Evolutionary conservation across 2,113 vertebrate genomes (phyloP), one percentile per base, ranked within the genome.

Genomic region (Gasterosteus nipponicus): DNA sequence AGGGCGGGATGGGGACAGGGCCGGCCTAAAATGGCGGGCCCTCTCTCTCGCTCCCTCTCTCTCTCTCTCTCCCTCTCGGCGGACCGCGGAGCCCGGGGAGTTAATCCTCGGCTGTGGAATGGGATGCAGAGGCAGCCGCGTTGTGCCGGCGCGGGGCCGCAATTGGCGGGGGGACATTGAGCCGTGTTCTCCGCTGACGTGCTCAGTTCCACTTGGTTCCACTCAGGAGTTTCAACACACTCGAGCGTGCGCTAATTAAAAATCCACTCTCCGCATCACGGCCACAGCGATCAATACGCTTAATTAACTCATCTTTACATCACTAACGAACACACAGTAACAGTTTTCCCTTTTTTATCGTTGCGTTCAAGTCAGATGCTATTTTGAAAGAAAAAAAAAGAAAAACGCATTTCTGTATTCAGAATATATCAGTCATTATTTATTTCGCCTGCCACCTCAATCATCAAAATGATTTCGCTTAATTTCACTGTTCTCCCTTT

Each of bases 221-320:
- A 90, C 89, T 82, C 86, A 92, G 77, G 86, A 83, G 90, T 90
- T 89, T 92, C 87, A 87, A 92, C 84, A 91, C 88, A 93, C 78
- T 92, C 82, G 91, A 89, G 83, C 90, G 87, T 92, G 87, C 49
- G 14, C 89, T 93, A 91, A 93, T 93, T 92, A 93, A 93, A 93
- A 93, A 93, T 91, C 89, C 85, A 92, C 90, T 89, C 86, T 85
- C 76, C 75, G 81, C 82, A 82, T 82, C 88, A 73, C 62, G 79
- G 66, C 68, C 73, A 70, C 78, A 57, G 53, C 65, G 82, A 93
- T 93, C 92, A 91, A 90, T 94, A 87, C 88, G 89, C 81, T 85
- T 93, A 88, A 93, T 94, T 88, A 92, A 91, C 89, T 85, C 86
- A 88, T 93, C 92, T 80, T 88, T 92, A 91, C 86, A 91, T 93